Evolutionary conservation across 2,797 vertebrate genomes (phyloP), one percentile per base, ranked within the genome.

Genomic region (Rhinichthys osculus): DNA sequence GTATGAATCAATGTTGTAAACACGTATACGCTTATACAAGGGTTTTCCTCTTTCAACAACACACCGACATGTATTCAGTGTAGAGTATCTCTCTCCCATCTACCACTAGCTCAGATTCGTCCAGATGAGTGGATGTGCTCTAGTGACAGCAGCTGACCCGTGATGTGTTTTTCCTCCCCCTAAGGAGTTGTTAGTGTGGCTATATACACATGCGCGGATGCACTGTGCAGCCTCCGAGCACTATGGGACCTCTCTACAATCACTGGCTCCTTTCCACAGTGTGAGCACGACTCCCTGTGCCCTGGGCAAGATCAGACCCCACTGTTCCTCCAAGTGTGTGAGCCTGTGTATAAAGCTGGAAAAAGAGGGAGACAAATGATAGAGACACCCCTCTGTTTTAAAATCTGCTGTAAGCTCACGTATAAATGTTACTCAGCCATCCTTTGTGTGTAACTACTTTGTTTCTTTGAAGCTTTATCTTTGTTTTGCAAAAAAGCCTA

Each of bases 111-210:
- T 62, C 66, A 64, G n/a, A 54, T 77, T 85, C 78, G 78, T 88
- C 50, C 44, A 79, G 84, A 85, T 72, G 62, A 77, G 76, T 82
- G 87, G 62, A 80, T 84, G 57, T 81, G 87, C 79, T 83, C 79
- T 62, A 76, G 73, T 82, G 87, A 83, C 84, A 86, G 82, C 57
- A 86, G 23, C 85, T 88, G 89, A 90, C 85, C 89, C 76, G 52
- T 87, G 76, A 90, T 89, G 86, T 85, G 69, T 82, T 72, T 85
- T 87, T 89, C 78, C 80, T 86, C 19, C 87, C 88, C 87, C 77
- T 79, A 27, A 87, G 88, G 88, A 85, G 66, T 50, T 33, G 82
- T 87, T 78, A 86, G 64, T 66, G 69, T 79, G 52, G 72, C 54
- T 38, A 83, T 59, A 82, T 80, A 77, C 72, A 85, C 83, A 82